Conservation (phyloP, 2,113 vertebrate species). For the Raja brachyura region DNA sequence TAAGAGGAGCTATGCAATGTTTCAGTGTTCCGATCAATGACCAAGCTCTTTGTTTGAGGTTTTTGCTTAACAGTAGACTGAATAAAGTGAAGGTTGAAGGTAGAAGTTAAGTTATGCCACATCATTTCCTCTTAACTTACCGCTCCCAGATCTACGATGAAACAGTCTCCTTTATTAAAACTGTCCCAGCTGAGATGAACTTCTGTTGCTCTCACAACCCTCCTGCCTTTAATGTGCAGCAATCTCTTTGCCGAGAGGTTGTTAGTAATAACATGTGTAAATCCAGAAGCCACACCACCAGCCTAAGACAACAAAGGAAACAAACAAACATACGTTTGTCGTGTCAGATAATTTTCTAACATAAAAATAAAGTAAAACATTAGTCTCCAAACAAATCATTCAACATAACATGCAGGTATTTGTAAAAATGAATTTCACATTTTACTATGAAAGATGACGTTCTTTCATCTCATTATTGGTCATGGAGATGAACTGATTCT, state of each 20-base stretch:
- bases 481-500: not conserved
- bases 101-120: not conserved
- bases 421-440: not conserved
- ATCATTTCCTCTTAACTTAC: constrained; percentile 56
- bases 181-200: constrained; percentile 75
- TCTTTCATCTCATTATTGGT: not conserved
- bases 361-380: not conserved
- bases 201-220: constrained; percentile 77
- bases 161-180: constrained; percentile 88
- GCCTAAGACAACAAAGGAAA: constrained; percentile 54
- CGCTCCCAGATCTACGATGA: constrained; percentile 79
- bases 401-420: not conserved
- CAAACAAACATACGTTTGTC: not conserved
- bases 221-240: constrained; percentile 80
- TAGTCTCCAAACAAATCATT: not conserved
- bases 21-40: not conserved
- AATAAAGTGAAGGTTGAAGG: not conserved
- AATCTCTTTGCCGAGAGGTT: constrained; percentile 69
- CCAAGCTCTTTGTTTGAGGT: too few species aligned
- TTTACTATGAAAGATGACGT: not conserved
- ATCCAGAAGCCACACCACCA: constrained; percentile 81
- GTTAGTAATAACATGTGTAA: constrained; percentile 82
- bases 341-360: not conserved
- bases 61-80: not conserved
- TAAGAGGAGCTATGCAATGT: not conserved